These are phyloP conservation scores for Tyria jacobaeae DNA, from an alignment of 2,888 invertebrate genomes.

Conservation along the genomic window DNA sequence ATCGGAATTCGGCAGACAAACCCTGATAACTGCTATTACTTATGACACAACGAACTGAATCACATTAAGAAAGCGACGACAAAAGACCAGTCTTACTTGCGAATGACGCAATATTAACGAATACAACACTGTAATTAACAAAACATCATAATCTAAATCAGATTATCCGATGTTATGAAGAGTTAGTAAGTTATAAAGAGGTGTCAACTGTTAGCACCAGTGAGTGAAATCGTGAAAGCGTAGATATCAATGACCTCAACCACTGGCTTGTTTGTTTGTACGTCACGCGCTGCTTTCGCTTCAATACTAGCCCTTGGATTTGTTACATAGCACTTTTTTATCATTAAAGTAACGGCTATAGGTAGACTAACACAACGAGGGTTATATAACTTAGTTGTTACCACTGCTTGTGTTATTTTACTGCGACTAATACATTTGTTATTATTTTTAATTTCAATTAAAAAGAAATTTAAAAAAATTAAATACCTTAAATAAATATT, in stretches of 20 bases:
- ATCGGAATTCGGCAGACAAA: too few relatives aligned
- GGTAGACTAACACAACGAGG: not conserved
- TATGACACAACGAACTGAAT: too few relatives aligned
- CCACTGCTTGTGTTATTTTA: not conserved
- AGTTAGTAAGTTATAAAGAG: not conserved
- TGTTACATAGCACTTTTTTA: not conserved
- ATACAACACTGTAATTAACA: not conserved
- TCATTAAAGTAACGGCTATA: not conserved
- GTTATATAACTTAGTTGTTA: not conserved
- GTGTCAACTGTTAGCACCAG: constrained; percentile 16
- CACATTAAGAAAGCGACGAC: too few relatives aligned
- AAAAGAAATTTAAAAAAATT: too few relatives aligned
- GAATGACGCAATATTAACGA: not conserved
- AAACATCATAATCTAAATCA: constrained; percentile 1
- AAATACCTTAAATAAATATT: too few relatives aligned
- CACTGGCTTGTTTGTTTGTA: constrained; percentile 42
- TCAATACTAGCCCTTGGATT: constrained; percentile 10
- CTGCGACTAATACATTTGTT: not conserved
- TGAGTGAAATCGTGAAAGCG: constrained; percentile 65
- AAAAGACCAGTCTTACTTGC: not conserved
- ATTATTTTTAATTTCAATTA: too few relatives aligned
- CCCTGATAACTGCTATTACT: too few relatives aligned
- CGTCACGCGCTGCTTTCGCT: constrained; percentile 51
- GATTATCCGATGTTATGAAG: not conserved
- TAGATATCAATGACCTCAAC: constrained; percentile 55